These are phyloP conservation scores for Eurypyga helias DNA, from an alignment of 2,113 vertebrate species.

Conservation along the genomic window DNA sequence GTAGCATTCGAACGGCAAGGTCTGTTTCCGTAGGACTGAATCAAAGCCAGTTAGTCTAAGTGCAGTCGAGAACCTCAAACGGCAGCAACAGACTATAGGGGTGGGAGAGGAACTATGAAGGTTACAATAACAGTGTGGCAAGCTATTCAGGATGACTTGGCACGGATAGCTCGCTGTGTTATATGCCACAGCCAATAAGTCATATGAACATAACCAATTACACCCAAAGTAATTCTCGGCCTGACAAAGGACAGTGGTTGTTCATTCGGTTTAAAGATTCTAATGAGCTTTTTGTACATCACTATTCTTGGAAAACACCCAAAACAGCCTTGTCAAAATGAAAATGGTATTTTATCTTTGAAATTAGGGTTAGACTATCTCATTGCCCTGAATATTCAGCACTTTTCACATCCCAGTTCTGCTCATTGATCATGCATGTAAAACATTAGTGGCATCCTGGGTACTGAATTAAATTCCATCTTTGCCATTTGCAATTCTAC, in stretches of 20 bases:
- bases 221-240: neutral
- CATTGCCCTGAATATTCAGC: slow-evolving; percentile 60
- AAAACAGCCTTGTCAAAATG: slow-evolving; percentile 33
- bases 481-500: slow-evolving; percentile 51
- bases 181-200: neutral
- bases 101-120: neutral
- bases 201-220: neutral
- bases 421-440: slow-evolving; percentile 62
- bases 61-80: neutral
- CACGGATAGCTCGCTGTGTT: neutral
- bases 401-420: slow-evolving; percentile 22
- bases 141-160: neutral
- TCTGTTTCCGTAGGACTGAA: neutral
- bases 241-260: slow-evolving; percentile 7
- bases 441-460: slow-evolving; percentile 38
- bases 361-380: slow-evolving; percentile 60
- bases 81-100: neutral
- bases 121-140: neutral
- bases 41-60: neutral
- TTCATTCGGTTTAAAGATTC: slow-evolving; percentile 1
- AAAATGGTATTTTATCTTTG: slow-evolving; percentile 55
- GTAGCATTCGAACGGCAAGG: neutral
- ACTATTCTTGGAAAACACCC: slow-evolving; percentile 40
- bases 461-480: slow-evolving; percentile 48
- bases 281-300: slow-evolving; percentile 37